Conservation (phyloP, 1,140 invertebrate genomes). For the Meloidogyne hapla region DNA sequence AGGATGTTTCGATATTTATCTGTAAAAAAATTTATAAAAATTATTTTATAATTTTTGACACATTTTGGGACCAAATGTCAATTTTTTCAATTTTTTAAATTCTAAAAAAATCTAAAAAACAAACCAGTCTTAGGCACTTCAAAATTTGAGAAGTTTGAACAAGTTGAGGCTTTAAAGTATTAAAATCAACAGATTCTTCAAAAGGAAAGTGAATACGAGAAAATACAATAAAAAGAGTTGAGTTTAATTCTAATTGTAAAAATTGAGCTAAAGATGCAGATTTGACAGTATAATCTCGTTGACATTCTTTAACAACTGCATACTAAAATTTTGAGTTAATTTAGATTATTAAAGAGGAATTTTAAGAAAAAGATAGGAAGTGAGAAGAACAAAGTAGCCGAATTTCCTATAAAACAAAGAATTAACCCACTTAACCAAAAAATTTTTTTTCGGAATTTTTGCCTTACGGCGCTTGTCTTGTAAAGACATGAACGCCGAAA, state of each 20-base stretch:
- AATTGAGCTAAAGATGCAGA: conserved; percentile 21
- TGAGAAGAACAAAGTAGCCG: too few species aligned
- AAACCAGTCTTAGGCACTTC: conserved; percentile 29
- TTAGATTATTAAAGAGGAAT: too few species aligned
- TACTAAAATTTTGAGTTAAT: conserved; percentile 13
- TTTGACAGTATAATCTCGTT: conserved; percentile 18
- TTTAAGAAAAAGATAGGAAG: too few species aligned
- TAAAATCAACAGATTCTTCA: conserved; percentile 34
- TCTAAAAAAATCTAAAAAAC: not conserved
- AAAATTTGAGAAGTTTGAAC: conserved; percentile 32
- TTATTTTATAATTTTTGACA: not conserved
- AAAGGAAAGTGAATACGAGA: conserved; percentile 39
- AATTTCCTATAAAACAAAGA: too few species aligned
- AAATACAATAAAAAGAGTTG: conserved; percentile 14
- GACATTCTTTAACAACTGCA: conserved; percentile 6
- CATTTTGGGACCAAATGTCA: too few species aligned
- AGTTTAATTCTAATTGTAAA: conserved; percentile 26
- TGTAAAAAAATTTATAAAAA: conserved; percentile 8
- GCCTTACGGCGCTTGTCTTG: too few species aligned
- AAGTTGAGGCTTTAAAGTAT: conserved; percentile 21
- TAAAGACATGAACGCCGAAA: too few species aligned
- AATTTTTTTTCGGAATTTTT: conserved; percentile 15
- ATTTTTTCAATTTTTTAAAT: conserved; percentile 1
- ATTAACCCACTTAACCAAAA: too few species aligned
- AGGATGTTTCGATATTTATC: conserved; percentile 3